Base-by-base conservation (phyloP, 2,113 vertebrate species). In the Pluvialis apricaria region DNA sequence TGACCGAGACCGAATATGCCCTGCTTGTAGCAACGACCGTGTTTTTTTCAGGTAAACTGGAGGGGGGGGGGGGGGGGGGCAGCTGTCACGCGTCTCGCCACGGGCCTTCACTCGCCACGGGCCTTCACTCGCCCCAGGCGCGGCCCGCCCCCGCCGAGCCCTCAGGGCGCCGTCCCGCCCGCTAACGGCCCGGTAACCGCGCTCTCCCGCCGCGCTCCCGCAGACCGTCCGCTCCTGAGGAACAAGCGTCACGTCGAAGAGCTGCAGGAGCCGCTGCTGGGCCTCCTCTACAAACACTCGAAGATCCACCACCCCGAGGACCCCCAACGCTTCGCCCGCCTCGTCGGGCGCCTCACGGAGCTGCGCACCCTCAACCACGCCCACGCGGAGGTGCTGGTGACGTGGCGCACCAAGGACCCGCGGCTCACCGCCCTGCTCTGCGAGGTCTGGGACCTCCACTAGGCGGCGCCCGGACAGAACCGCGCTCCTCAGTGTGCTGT, bases 211-310 rank as follows among this genome's bases (percentile, higher is more conserved):
- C 29, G 75, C 52, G 42, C 57, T 81, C 90, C 84, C 54, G 7
- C 97, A 99, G 99, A 99, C 98, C 97, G 97, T 40, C 98, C 98
- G 6, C 98, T 98, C 47, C 97, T 99, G 94, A 98, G 97, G 93
- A 99, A 99, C 47, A 98, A 98, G 75, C 96, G 97, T 65, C 98
- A 98, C 16, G 99, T 99, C 25, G 99, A 99, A 84, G 98, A 98
- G 95, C 98, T 99, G 91, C 99, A 99, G 97, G 99, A 99, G 96
- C 98, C 98, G 75, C 96, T 99, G 85, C 97, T 99, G 93, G 98
- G 98, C 89, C 98, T 99, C 93, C 97, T 99, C 88, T 99, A 99
- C 89, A 98, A 98, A 88, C 98, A 98, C 79, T 98, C 97, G 9
- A 98, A 98, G 93, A 97, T 98, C 47, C 97, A 96, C 11, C 98